A percentile compares a stretch with the other conserved stretches of the same genome.
These are phyloP conservation scores for Oikopleura albicans DNA, from an alignment of 23 tunicate genomes.

Conservation along the genomic window DNA sequence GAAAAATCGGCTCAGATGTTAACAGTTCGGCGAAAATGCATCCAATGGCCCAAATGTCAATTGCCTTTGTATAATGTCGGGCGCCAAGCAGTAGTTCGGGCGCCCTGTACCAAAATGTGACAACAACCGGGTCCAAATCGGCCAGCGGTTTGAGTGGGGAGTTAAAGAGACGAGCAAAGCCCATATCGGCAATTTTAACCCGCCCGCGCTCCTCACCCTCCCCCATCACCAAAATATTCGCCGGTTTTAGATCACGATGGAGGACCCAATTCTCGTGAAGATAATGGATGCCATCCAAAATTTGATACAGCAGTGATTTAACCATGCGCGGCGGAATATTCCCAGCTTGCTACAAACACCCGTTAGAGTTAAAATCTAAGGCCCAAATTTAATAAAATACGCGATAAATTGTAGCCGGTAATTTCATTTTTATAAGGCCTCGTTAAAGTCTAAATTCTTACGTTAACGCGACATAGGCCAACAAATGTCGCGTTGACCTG, in stretches of 20 bases:
- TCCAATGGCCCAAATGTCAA: conserved; percentile 27
- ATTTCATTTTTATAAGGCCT: no score
- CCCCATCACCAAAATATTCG: conserved; percentile 91
- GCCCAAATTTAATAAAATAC: no score
- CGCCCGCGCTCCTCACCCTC: conserved; percentile 93
- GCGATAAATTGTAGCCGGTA: no score
- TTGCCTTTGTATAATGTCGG: conserved; percentile 91
- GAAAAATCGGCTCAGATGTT: conserved; percentile 92
- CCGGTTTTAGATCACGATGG: conserved; percentile 87
- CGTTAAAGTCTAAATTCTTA: no score
- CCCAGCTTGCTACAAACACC: conserved; percentile 24
- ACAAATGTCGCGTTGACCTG: no score
- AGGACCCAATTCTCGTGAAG: conserved; percentile 86
- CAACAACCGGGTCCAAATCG: conserved; percentile 92
- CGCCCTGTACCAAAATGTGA: conserved; percentile 93
- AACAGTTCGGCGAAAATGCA: conserved; percentile 90
- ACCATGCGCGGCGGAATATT: conserved; percentile 75
- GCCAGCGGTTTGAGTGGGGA: conserved; percentile 91
- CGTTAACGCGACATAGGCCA: no score
- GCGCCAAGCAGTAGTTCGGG: conserved; percentile 88
- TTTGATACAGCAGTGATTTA: conserved; percentile 71
- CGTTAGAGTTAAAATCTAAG: no score
- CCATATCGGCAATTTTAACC: conserved; percentile 98
- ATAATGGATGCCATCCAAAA: conserved; percentile 82
- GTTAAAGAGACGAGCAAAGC: conserved; percentile 83